Evolutionary conservation across 2,888 invertebrate genomes (phyloP), one percentile per base, ranked within the genome.

Genomic region (Plagodis pulveraria): DNA sequence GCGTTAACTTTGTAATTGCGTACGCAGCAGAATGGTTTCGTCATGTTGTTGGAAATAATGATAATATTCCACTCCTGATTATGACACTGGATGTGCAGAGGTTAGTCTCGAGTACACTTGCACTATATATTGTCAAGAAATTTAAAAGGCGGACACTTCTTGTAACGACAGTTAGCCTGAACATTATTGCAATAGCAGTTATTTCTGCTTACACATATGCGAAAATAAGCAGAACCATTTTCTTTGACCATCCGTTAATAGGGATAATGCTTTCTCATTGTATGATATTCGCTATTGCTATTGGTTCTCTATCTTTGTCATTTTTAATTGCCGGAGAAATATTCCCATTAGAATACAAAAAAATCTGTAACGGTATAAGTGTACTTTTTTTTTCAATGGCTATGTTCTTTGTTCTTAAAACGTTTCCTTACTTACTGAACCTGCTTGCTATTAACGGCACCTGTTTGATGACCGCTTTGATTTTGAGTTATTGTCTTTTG

Each of bases 241-340:
- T 70, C 0, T 71, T 70, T 34, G 74, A 75, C 33, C 66, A 72
- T 47, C 70, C 72, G 0, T 34, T 65, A 5, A 67, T 80, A 6
- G 77, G 77, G 6, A 11, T 50, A 0, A 0, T 50, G 5, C 35
- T 63, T 32, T 53, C 44, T 6, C 64, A 65, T 35, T 44, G 50
- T 70, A 91, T 38, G 77, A 49, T 62, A 48, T 62, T 62, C 38
- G 41, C 64, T n/a, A 49, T 59, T 6, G 58, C 64, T 5, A 52
- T 50, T 4, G 64, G 64, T 0, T 44, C 61, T 0, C 22, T 93
- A 2, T 93, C 94, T 0, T 71, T 95, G 47, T 94, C 95, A 0
- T 95, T 94, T 89, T 92, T 94, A n/a, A 91, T 95, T 84, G 93
- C 94, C 56, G 95, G 95, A 0, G 95, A 95, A 77, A 79, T 95